Base-by-base conservation (phyloP, 2,797 vertebrate genomes). In the Crocodylus rhombifer region DNA sequence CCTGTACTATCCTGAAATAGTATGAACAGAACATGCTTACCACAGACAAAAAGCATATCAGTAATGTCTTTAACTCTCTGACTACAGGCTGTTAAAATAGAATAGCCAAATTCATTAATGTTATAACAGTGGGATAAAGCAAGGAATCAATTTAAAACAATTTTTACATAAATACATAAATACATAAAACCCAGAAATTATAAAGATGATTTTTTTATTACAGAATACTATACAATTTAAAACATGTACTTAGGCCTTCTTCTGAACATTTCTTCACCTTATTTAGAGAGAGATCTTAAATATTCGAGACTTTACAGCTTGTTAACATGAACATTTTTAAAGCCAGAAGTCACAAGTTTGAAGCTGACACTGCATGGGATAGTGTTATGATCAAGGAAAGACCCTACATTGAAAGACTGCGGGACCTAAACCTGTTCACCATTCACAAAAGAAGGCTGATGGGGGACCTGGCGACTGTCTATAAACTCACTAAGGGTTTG, bases 1-100 rank as follows among this genome's bases (percentile, higher is more conserved):
- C 42, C 55, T 84, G 33, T 61, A 81, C 55, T 11, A 62, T 89
- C 55, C 76, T 76, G 56, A 91, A 91, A 85, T 30, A 8, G 8
- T 80, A 30, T 85, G 85, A 91, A 85, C 26, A 88, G 60, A 73
- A 62, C 58, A 17, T 17, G 79, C 28, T 60, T 90, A 89, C 88
- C 87, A 67, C 73, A 82, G 73, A 87, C 20, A 73, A 26, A 94
- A 92, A 4, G 77, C 58, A 88, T 75, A 23, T 20, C 30, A 23
- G 85, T 90, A 83, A 18, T 69, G 4, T 57, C 92, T 88, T 88
- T 42, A 42, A 86, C 60, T 92, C 51, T 77, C 55, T 0, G 2
- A 79, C 16, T 89, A 78, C 5, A 89, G 64, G 18, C 69, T 74
- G 5, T 78, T 64, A 87, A 76, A 56, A 3, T 76, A 88, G 93